These are phyloP conservation scores for Drosophila nigromelanica DNA, from an alignment of 1,140 invertebrate species.

Conservation along the genomic window DNA sequence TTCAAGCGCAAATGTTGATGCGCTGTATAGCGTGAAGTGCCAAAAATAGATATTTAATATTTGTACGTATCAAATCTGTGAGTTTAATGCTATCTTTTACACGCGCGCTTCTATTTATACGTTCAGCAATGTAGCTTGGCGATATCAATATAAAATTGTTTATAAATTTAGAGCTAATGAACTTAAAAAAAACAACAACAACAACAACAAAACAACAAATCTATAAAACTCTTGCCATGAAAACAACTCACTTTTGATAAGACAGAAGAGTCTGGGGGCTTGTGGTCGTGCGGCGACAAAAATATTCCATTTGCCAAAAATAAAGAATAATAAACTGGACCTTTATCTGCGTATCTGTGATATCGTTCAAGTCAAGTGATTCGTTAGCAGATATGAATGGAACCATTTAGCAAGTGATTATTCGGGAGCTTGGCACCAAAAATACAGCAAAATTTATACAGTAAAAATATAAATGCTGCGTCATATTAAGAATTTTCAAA, in stretches of 20 bases:
- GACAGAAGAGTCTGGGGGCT: conserved; percentile 21
- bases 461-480: conserved; percentile 49
- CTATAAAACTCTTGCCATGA: conserved; percentile 13
- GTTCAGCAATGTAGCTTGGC: conserved; percentile 29
- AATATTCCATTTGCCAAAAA: conserved; percentile 34
- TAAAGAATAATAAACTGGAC: conserved; percentile 5
- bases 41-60: conserved; percentile 50
- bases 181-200: conserved; percentile 1
- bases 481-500: conserved; percentile 61
- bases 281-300: conserved; percentile 13
- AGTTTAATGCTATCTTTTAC: conserved; percentile 14
- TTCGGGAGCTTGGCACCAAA: conserved; percentile 57
- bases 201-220: conserved; percentile 9
- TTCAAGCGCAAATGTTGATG: conserved; percentile 14
- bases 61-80: conserved; percentile 44
- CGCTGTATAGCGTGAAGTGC: conserved; percentile 22
- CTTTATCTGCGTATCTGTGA: conserved; percentile 7
- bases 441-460: conserved; percentile 40
- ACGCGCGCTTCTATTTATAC: conserved; percentile 41
- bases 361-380: conserved; percentile 59
- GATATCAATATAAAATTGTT: conserved; percentile 26
- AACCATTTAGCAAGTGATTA: conserved; percentile 74
- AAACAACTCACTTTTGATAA: conserved; percentile 19
- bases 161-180: conserved; percentile 28
- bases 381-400: conserved; percentile 59